Base-by-base conservation (phyloP, 2,888 invertebrate species). In the Parthenolecanium corni region DNA sequence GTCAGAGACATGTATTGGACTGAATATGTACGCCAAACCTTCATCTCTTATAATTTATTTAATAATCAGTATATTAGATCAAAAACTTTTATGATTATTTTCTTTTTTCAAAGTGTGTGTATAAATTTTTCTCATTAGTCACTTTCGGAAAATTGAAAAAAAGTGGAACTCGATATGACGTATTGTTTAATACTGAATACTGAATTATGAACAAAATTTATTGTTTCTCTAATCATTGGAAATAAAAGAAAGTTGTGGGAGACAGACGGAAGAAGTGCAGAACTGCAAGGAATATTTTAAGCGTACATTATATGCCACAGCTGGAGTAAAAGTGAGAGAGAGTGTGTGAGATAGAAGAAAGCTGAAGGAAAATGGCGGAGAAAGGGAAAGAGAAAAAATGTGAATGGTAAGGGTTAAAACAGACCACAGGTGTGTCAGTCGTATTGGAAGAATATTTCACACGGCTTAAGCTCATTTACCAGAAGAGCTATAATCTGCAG, bases 391-490 rank as follows among this genome's bases (percentile, higher is more conserved):
- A 14, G 14, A 14, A 42, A 42, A 42, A 42, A 42, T 18, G 44
- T 18, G 44, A 42, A 42, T 18, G 18, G 16, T 9, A 18, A 42
- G 44, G 44, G 44, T 9, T 42, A 42, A 42, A 42, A 42, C 44
- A 42, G 44, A 42, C 44, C 44, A 42, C 44, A 42, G 44, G 44
- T 42, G 44, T 42, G 44, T 42, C 44, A 42, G 44, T 42, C 44
- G 44, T 42, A 42, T 42, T 18, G 44, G 44, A 42, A 42, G 44
- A 42, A 42, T 42, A 42, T 42, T 42, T 42, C 44, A 42, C 44
- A 42, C 44, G 44, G 44, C 44, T 42, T 42, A 42, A 42, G 44
- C 44, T 42, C 44, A 42, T 42, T 42, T 42, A 42, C 44, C 44
- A 42, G 44, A 42, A 42, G 44, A 42, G 44, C 44, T 42, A 42